phyloP scores from a whole-genome alignment of 1,140 invertebrate genomes.

The Neodiprion lecontei region DNA sequence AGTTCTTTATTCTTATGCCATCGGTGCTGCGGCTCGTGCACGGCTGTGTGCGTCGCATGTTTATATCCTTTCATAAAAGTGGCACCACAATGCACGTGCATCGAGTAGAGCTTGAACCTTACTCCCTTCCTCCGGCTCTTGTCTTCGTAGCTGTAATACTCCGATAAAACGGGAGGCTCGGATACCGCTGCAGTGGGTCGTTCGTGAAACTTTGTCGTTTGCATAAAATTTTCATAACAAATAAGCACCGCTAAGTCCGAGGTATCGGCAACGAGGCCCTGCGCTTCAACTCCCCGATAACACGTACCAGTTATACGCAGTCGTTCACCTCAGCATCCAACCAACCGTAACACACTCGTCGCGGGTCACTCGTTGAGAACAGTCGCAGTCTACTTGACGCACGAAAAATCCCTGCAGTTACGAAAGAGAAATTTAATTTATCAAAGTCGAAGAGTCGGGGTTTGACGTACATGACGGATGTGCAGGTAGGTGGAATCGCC shows the following conservation, averaged over 20 bases:
- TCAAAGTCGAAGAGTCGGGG: too few species aligned
- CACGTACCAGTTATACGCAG: neutral
- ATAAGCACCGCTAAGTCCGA: neutral
- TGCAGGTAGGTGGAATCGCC: too few species aligned
- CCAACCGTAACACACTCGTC: too few species aligned
- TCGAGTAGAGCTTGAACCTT: neutral
- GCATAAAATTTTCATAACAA: constrained; percentile 38
- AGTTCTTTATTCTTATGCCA: constrained; percentile 46
- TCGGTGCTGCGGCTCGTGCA: constrained; percentile 40
- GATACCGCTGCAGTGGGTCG: constrained; percentile 18
- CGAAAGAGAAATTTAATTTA: too few species aligned
- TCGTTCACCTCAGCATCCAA: too few species aligned
- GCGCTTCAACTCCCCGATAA: neutral
- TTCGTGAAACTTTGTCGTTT: constrained; percentile 28
- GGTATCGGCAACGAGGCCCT: neutral
- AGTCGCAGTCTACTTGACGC: too few species aligned
- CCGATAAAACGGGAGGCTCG: constrained; percentile 45
- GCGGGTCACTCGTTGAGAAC: too few species aligned
- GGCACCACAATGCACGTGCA: constrained; percentile 30
- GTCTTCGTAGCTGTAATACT: constrained; percentile 32
- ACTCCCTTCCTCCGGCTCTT: neutral
- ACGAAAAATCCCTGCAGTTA: too few species aligned
- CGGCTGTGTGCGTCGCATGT: constrained; percentile 45
- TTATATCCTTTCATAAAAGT: constrained; percentile 55
- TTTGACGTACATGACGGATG: too few species aligned